Evolutionary conservation across 2,888 invertebrate species (phyloP).

Genomic region (Empis livida): DNA sequence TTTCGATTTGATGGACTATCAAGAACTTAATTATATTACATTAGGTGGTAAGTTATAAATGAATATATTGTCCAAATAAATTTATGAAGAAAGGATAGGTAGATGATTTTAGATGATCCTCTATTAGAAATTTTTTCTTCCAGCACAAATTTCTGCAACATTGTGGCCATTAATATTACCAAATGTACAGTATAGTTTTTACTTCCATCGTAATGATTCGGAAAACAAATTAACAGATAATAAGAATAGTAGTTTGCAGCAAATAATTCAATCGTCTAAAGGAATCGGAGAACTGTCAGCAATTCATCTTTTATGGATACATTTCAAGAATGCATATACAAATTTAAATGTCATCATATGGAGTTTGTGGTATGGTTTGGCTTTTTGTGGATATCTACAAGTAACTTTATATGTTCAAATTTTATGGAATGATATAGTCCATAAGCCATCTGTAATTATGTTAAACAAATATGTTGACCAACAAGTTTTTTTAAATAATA

Average conservation of each 20-base stretch:
- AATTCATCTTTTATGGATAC: constrained; percentile 39
- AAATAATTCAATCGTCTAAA: constrained; percentile 35
- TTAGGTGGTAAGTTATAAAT: constrained; percentile 38
- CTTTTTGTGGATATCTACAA: constrained; percentile 59
- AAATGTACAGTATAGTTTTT: constrained; percentile 28
- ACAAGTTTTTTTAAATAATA: no score
- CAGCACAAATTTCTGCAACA: constrained; percentile 47
- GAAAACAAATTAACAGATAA: no score
- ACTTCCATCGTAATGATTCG: no score
- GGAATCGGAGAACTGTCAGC: constrained; percentile 11
- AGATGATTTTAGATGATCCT: no score
- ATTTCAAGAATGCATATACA: constrained; percentile 46
- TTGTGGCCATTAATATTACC: constrained; percentile 51
- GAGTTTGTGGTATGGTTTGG: constrained; percentile 66
- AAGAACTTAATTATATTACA: constrained; percentile 55
- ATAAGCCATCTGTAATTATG: no score
- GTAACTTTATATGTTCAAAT: constrained; percentile 58
- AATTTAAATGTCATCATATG: constrained; percentile 52
- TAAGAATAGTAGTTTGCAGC: constrained; percentile 46
- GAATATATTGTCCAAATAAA: neutral
- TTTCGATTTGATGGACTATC: constrained; percentile 45
- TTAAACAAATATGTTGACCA: no score
- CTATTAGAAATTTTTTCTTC: no score
- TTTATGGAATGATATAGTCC: constrained; percentile 48
- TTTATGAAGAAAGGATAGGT: neutral